Evolutionary conservation across 2,888 invertebrate species (phyloP), one percentile per base, ranked within the genome.

Genomic region (Cheilosia vulpina): DNA sequence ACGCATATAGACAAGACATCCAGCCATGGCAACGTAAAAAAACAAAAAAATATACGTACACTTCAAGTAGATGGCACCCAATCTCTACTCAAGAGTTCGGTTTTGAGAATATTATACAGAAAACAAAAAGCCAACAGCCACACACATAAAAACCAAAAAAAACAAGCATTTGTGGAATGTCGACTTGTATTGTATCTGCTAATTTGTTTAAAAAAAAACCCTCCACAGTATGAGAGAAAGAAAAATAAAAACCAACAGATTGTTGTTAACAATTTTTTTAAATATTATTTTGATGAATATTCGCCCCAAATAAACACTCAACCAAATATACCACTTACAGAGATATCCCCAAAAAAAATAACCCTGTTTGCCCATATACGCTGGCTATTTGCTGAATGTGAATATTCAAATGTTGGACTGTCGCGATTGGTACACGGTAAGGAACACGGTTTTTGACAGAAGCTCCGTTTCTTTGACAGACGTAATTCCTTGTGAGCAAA

Each of bases 261-360:
- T 75, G 66, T 66, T 75, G 75, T 75, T 66, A 75, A 75, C 75
- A 66, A 58, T 75, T 66, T 66, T 66, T 75, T 63, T 43, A 45
- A 58, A 75, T 41, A 75, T 24, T 65, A 53, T 73, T 27, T 27
- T 73, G 73, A 73, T 47, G 65, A 75, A 57, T 75, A 75, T 75
- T 65, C 38, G 66, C 41, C 65, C 75, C 65, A 75, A 75, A 75
- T 58, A 75, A 75, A 65, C 66, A 75, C 75, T 75, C 50, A 7
- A 66, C 19, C 4, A 47, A 17, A 45, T 43, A 50, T 34, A 57
- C 65, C 47, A 65, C 57, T 66, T 38, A 58, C 38, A 50, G 27
- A 58, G 38, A 17, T 38, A 55, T 1, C 55, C 55, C 31, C 21
- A 9, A 31, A 24, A 43, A 9, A 24, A 27, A 4, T 13, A 17